Base-by-base conservation (phyloP, 2,113 vertebrate species). In the Perca schrenkii region DNA sequence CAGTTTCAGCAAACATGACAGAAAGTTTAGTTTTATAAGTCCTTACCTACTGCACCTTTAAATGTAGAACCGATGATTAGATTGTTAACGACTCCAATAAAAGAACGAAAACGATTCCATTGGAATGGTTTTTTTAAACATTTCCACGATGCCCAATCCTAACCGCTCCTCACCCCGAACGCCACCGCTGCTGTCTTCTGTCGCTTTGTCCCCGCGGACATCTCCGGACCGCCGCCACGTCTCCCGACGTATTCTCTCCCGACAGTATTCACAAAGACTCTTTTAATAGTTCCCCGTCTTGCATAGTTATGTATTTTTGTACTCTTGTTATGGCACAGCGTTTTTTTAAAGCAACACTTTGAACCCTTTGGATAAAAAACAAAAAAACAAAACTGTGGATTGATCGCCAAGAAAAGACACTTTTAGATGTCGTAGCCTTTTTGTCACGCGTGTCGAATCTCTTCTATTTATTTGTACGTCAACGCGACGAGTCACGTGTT, bases 251-350 rank as follows among this genome's bases (percentile, higher is more conserved):
- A 11, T 43, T 43, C 40, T 43, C 40, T 43, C 40, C 40, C 40
- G 40, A 11, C 40, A 85, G 88, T 84, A 80, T 92, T 90, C 73
- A 81, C 69, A 85, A 36, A 85, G 74, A 86, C 80, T 84, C 79
- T 89, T 93, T 88, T 87, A 79, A 77, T 88, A 77, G 57, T 64
- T 67, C 22, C 22, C 66, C 21, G 69, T 87, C 77, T 83, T 70
- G 83, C 85, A 90, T 90, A 87, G 71, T 85, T 87, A 21, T 90
- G 87, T 93, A 93, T 93, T 94, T 94, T 94, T 94, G 76, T 93
- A 94, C 84, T 90, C 79, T 81, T 70, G 58, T 85, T 86, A 86
- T 67, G 74, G 83, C 91, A 91, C 91, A 90, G 76, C 54, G 79
- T 88, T 93, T 40, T 90, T 88, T 79, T 82, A 82, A 78, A 83